These are phyloP conservation scores for Lepus townsendii DNA, from an alignment of 2,797 vertebrate species.

Conservation along the genomic window DNA sequence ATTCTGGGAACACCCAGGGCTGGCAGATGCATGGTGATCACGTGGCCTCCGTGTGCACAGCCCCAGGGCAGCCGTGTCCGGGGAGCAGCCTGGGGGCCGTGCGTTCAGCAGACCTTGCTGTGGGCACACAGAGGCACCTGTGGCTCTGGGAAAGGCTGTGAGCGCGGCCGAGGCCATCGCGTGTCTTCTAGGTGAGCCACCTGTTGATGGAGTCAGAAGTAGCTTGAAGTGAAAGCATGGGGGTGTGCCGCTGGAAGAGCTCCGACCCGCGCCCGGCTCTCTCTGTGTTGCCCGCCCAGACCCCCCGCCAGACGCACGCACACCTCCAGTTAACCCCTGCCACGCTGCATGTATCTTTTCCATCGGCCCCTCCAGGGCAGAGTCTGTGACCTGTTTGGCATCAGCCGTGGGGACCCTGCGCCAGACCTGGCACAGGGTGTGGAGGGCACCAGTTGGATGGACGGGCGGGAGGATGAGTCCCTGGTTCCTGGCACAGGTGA, in stretches of 20 bases:
- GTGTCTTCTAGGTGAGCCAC: not conserved
- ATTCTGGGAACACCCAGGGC: fast-evolving
- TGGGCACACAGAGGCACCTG: not conserved
- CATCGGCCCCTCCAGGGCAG: not conserved
- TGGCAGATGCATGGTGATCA: fast-evolving
- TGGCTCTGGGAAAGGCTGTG: not conserved
- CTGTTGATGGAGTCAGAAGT: too few species aligned
- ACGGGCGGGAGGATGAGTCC: not conserved
- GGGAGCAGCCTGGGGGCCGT: not conserved
- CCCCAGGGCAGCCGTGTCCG: fast-evolving
- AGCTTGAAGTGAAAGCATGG: not conserved
- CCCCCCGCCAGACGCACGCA: too few species aligned
- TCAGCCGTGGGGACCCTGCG: not conserved
- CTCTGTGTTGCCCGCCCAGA: not conserved
- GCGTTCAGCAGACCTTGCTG: not conserved
- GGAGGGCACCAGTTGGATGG: not conserved
- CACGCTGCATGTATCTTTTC: not conserved
- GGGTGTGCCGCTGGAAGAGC: not conserved
- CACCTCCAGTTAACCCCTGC: not conserved
- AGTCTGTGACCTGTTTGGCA: not conserved
- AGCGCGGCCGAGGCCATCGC: not conserved
- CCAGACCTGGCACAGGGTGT: not conserved
- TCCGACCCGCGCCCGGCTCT: not conserved
- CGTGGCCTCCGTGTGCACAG: fast-evolving
- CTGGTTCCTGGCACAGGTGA: not conserved